phyloP scores from a whole-genome alignment of 2,113 vertebrate species.

The Brevimyrus niger region DNA sequence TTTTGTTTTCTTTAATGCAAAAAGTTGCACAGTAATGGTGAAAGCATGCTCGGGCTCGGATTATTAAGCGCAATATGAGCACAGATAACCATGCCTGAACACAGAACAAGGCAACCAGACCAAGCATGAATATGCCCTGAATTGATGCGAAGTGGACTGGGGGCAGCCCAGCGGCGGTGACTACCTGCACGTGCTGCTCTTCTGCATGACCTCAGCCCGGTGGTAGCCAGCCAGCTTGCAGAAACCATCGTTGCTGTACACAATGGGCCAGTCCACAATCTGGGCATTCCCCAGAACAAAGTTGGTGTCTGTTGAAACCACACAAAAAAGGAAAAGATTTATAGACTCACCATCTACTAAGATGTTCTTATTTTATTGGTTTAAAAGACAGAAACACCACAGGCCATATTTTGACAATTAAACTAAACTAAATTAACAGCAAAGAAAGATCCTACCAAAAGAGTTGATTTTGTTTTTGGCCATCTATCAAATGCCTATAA shows the following conservation, averaged over 20 bases:
- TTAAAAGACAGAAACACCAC: background rate
- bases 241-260: slow-evolving; percentile 97
- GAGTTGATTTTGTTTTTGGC: background rate
- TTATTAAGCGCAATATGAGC: background rate
- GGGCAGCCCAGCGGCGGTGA: slow-evolving; percentile 3
- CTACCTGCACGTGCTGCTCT: slow-evolving; percentile 97
- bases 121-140: background rate
- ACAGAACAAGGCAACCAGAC: background rate
- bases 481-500: background rate
- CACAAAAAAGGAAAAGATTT: background rate
- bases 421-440: background rate
- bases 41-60: background rate
- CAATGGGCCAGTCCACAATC: slow-evolving; percentile 96
- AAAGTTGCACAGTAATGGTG: background rate
- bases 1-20: background rate
- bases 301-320: slow-evolving; percentile 75
- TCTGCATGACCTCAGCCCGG: slow-evolving; percentile 96
- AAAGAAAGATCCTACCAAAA: background rate
- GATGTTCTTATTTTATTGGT: background rate
- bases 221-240: slow-evolving; percentile 94
- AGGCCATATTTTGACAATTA: background rate
- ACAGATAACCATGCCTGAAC: background rate
- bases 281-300: slow-evolving; percentile 96
- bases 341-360: background rate
- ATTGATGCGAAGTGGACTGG: background rate